Base-by-base conservation (phyloP, 2,888 invertebrate genomes). In the Thelaira solivaga region DNA sequence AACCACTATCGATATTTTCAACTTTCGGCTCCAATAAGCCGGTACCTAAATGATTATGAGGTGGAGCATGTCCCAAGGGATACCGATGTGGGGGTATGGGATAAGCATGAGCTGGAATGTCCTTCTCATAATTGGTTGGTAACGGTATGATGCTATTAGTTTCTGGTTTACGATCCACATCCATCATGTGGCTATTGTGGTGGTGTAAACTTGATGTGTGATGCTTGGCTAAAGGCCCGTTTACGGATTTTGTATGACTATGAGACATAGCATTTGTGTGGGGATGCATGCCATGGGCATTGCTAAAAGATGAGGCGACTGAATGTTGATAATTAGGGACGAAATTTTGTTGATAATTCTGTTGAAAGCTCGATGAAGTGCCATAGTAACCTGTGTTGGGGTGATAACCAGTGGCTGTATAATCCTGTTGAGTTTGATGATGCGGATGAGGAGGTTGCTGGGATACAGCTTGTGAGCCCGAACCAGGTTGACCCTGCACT, bases 101-200 rank as follows among this genome's bases (percentile, higher is more conserved):
- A 82, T 89, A 89, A 62, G 89, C 88, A 80, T 89, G 88, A 4
- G 89, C 87, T 61, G 89, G 89, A 76, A 89, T 89, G 26, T 89
- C 89, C 82, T 89, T 89, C 80, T 89, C 89, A 71, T 89, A 89
- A 83, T 89, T 89, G 47, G 88, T 89, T 68, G 88, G 88, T 81
- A 87, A 82, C 68, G 88, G 86, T 72, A 88, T 87, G 31, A 87
- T 86, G 83, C 85, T 86, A 73, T 84, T 87, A 11, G 88, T 84
- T 65, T 88, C 88, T 55, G 88, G 88, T 51, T 89, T 89, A 11
- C 88, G 85, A 41, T 89, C 88, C 72, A 88, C 81, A 26, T 88
- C 89, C 83, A 86, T 85, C 81, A 86, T 83, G 62, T 83, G 86
- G 53, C 84, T 85, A 26, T 82, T 82, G 55, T 84, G 85, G 26